phyloP scores from a whole-genome alignment of 2,113 vertebrate genomes.

The Pipra filicauda region DNA sequence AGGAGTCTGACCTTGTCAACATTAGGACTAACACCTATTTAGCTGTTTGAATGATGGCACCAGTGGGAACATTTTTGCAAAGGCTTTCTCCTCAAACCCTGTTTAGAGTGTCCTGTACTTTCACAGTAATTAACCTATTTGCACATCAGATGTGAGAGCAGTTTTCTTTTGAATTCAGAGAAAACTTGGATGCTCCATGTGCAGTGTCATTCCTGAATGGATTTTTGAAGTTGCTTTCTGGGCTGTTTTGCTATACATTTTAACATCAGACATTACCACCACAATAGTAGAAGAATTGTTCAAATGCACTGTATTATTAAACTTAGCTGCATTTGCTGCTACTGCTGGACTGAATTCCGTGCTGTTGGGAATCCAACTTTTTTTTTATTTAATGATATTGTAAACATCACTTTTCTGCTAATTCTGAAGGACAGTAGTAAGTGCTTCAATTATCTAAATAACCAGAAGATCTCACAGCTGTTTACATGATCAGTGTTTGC shows the following conservation, averaged over 20 bases:
- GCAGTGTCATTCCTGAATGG: neutral
- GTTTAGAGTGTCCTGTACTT: neutral
- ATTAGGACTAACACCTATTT: constrained; percentile 50
- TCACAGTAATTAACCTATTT: neutral
- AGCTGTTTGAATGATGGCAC: constrained; percentile 40
- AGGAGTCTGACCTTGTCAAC: constrained; percentile 48
- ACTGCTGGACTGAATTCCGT: neutral
- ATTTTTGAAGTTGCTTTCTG: neutral
- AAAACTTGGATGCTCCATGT: neutral
- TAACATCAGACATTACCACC: neutral
- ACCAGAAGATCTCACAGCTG: constrained; percentile 29
- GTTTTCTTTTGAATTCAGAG: neutral
- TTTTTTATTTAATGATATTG: neutral
- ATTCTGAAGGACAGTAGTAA: constrained; percentile 38
- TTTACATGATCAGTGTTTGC: constrained; percentile 47
- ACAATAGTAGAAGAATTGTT: neutral
- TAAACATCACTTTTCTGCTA: constrained; percentile 45
- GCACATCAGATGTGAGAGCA: neutral
- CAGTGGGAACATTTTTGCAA: neutral
- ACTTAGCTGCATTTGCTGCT: neutral
- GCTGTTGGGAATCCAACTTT: neutral
- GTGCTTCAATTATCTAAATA: constrained; percentile 30
- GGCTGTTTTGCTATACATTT: neutral
- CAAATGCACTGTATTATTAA: neutral
- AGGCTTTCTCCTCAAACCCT: neutral